phyloP scores from a whole-genome alignment of 1,140 invertebrate genomes.

The Phymastichus coffea region DNA sequence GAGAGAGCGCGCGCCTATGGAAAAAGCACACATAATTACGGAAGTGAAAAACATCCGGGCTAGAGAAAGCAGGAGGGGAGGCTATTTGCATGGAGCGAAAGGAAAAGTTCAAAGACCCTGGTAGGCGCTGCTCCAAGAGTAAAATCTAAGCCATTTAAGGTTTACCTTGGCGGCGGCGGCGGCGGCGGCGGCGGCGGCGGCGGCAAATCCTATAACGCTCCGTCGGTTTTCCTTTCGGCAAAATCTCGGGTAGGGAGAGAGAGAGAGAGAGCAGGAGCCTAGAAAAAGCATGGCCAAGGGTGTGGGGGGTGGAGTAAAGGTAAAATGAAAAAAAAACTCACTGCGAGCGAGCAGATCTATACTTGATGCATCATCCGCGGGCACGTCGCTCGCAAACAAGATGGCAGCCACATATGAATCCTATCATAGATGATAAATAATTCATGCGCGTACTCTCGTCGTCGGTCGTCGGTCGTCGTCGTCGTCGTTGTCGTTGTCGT shows the following conservation, averaged over 20 bases:
- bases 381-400: conserved; percentile 31
- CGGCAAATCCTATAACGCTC: conserved; percentile 1
- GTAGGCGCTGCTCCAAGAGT: not conserved
- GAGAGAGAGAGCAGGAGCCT: conserved; percentile 8
- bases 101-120: conserved; percentile 2
- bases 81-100: not conserved
- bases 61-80: too few relatives aligned
- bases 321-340: not conserved
- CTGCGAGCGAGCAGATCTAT: not conserved
- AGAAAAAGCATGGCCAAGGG: conserved; percentile 11
- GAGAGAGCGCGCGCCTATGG: too few relatives aligned
- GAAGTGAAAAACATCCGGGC: not conserved
- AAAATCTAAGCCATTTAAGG: conserved; percentile 10
- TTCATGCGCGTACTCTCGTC: conserved; percentile 40
- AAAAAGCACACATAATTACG: not conserved
- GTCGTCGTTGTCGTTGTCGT: too few relatives aligned
- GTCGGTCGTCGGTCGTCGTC: conserved; percentile 2
- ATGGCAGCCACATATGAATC: conserved; percentile 43
- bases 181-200: too few relatives aligned
- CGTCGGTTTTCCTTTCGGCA: not conserved
- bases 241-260: conserved; percentile 24
- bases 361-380: conserved; percentile 45
- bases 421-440: conserved; percentile 52
- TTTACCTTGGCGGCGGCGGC: conserved; percentile 6
- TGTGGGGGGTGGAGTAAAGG: conserved; percentile 14